Evolutionary conservation across 2,888 invertebrate species (phyloP).

Genomic region (Chrysopilus asiliformis): DNA sequence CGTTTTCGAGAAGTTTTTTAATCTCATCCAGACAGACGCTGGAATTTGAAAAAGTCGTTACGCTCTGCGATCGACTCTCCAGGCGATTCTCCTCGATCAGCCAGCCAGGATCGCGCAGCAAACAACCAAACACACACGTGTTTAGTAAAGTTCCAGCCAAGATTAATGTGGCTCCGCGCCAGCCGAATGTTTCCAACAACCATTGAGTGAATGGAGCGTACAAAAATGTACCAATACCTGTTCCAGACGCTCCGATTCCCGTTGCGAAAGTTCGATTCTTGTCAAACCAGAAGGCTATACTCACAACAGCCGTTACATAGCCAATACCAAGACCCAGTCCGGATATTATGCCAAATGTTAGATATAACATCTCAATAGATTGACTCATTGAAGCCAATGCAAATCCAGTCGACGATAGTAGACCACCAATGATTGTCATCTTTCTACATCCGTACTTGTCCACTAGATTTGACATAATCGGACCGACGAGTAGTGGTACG

Average conservation of each 20-base stretch:
- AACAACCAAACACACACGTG: conserved; percentile 70
- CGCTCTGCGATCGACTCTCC: conserved; percentile 36
- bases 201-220: conserved; percentile 76
- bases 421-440: conserved; percentile 61
- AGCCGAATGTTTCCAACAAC: conserved; percentile 60
- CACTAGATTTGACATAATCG: conserved; percentile 70
- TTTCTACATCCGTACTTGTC: conserved; percentile 73
- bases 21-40: conserved; percentile 39
- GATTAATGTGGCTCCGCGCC: conserved; percentile 69
- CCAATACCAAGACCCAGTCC: conserved; percentile 73
- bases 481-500: conserved; percentile 73
- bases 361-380: conserved; percentile 62
- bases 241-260: conserved; percentile 77
- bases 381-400: conserved; percentile 56
- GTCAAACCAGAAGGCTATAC: conserved; percentile 87
- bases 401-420: conserved; percentile 63
- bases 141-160: conserved; percentile 75
- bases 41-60: conserved; percentile 35
- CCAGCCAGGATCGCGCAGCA: conserved; percentile 86
- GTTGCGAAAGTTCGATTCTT: conserved; percentile 75
- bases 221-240: conserved; percentile 77
- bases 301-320: conserved; percentile 82
- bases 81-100: conserved; percentile 33
- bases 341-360: conserved; percentile 75
- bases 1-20: conserved; percentile 53